Conservation (phyloP, 2,888 invertebrate species). For the Hyles lineata region DNA sequence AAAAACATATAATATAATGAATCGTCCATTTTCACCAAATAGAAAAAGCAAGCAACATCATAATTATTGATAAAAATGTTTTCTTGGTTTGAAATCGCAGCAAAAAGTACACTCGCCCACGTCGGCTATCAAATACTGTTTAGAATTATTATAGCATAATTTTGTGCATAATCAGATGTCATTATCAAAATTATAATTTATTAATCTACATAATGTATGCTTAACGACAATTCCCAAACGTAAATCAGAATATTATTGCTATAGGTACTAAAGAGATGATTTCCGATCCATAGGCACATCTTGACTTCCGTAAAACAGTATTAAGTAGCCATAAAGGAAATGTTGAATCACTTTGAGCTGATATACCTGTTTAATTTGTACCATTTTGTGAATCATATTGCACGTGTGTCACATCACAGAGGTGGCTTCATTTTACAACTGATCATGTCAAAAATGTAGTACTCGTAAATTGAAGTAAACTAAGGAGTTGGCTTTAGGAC, state of each 20-base stretch:
- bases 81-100: too few species aligned
- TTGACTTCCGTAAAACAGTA: background rate
- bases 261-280: slow-evolving; percentile 33
- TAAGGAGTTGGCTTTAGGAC: too few species aligned
- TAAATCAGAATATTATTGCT: slow-evolving; percentile 38
- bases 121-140: too few species aligned
- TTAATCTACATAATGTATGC: slow-evolving; percentile 27
- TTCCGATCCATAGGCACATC: background rate
- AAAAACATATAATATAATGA: too few species aligned
- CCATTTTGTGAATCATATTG: background rate
- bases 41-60: too few species aligned
- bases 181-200: slow-evolving; percentile 38
- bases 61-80: too few species aligned
- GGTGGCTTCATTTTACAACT: too few species aligned
- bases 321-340: background rate
- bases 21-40: too few species aligned
- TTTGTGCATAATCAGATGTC: slow-evolving; percentile 30
- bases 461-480: too few species aligned
- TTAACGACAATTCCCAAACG: slow-evolving; percentile 51
- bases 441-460: too few species aligned
- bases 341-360: background rate
- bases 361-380: background rate
- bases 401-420: background rate
- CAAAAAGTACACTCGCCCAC: too few species aligned
- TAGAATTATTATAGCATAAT: too few species aligned